Evolutionary conservation across 2,113 vertebrate genomes (phyloP), one percentile per base, ranked within the genome.

Genomic region (mouse (Mus musculus)): DNA sequence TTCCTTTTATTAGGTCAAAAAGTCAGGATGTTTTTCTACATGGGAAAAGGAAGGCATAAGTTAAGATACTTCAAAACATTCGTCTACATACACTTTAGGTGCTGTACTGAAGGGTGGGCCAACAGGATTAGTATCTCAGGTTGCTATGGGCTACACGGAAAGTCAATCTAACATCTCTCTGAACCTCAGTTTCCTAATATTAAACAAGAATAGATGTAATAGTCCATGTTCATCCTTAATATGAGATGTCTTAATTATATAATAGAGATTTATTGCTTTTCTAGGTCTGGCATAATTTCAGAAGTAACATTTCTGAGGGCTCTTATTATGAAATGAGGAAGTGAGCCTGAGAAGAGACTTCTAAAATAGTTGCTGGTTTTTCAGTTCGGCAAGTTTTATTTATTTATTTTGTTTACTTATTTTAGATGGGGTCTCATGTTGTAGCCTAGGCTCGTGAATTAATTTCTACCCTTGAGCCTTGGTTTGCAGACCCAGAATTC

Each of bases 191-290:
- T 89, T 76, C 78, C 17, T 69, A 80, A 78, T 69, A 86, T 39
- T 91, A 97, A 78, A 52, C 73, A 36, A 84, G 36, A 78, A 80
- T 67, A 80, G 77, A 78, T 52, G 10, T 75, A 89, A 46, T n/a
- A 86, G n/a, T 78, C 78, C 84, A 52, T 20, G 61, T 33, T 30
- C 67, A 46, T 22, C 6, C 75, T 82, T 71, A 42, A 42, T 33
- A 72, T 17, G 73, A 86, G n/a, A 80, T 69, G 26, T 56, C 5
- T 87, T 91, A 89, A 72, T 76, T 78, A 75, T 69, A 49, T 78
- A 59, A 42, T 26, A 67, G 76, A 93, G 30, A 78, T 72, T 65
- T 72, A 85, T 88, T 97, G 16, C 36, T 6, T 67, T 95, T 84
- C 10, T 46, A 12, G 4, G 46, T 88, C 61, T 93, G 69, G 8